Conservation (phyloP, 2,113 vertebrate genomes). For the Nyctereutes procyonoides region DNA sequence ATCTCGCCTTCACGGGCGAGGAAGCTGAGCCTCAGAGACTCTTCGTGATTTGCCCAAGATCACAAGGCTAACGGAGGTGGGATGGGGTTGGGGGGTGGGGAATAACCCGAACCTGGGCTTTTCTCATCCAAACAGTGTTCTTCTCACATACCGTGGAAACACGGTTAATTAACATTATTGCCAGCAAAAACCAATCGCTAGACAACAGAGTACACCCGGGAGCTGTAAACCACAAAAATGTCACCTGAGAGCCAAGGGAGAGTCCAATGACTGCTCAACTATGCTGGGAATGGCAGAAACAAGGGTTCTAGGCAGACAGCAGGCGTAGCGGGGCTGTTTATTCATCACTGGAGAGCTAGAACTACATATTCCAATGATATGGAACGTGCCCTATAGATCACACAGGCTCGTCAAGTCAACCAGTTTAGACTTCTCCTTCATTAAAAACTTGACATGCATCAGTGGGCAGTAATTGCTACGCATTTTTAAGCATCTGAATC, state of each 20-base stretch:
- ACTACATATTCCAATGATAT: not conserved
- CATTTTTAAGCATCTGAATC: conserved; percentile 20
- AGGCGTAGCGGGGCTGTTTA: not conserved
- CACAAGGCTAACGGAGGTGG: not conserved
- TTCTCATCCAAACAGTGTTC: not conserved
- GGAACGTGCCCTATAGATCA: not conserved
- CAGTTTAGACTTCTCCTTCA: not conserved
- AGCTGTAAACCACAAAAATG: not conserved
- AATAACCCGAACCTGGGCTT: not conserved
- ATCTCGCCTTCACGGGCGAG: not conserved
- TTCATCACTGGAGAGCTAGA: not conserved
- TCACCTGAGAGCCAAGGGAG: not conserved
- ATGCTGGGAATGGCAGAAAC: not conserved
- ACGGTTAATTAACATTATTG: not conserved
- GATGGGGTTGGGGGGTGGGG: fast-evolving
- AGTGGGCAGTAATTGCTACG: not conserved
- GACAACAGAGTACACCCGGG: not conserved
- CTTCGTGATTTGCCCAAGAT: not conserved
- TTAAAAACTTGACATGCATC: conserved; percentile 9
- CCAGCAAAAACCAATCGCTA: not conserved
- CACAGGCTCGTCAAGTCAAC: conserved; percentile 12
- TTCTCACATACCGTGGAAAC: not conserved
- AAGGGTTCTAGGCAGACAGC: not conserved
- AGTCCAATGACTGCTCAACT: not conserved
- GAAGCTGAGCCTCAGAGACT: not conserved